These are phyloP conservation scores for Metaphire vulgaris DNA, from an alignment of 1,140 invertebrate genomes.

Conservation along the genomic window DNA sequence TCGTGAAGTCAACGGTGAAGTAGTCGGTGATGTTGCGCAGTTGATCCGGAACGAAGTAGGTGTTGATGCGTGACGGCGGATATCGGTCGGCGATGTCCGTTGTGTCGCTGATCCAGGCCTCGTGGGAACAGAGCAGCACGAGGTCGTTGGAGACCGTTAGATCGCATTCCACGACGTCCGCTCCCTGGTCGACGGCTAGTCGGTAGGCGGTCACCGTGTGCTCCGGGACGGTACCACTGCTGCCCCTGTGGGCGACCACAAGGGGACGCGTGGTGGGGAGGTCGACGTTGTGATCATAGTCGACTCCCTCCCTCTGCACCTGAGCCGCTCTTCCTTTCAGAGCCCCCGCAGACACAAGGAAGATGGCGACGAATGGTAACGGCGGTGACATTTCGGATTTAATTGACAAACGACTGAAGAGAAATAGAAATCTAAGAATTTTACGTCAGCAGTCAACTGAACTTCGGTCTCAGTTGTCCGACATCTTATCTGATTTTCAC, in stretches of 20 bases:
- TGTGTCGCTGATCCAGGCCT: slow-evolving; percentile 31
- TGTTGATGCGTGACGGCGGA: slow-evolving; percentile 15
- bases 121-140: slow-evolving; percentile 36
- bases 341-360: too few relatives aligned
- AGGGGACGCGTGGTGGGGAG: slow-evolving; percentile 25
- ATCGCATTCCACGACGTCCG: slow-evolving; percentile 39
- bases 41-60: slow-evolving; percentile 24
- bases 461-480: too few relatives aligned
- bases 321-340: too few relatives aligned
- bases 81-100: slow-evolving; percentile 33
- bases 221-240: slow-evolving; percentile 35
- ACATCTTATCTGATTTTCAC: too few relatives aligned
- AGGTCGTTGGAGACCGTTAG: slow-evolving; percentile 36
- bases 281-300: slow-evolving; percentile 12
- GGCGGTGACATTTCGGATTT: too few relatives aligned
- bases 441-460: too few relatives aligned
- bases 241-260: slow-evolving; percentile 37
- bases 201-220: slow-evolving; percentile 37
- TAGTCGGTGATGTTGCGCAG: slow-evolving; percentile 30
- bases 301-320: too few relatives aligned
- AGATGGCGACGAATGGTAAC: too few relatives aligned
- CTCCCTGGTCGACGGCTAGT: slow-evolving; percentile 32
- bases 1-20: slow-evolving; percentile 35
- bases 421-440: too few relatives aligned
- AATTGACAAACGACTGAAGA: too few relatives aligned